Percentiles rank a stretch among this genome's conserved stretches.
Evolutionary conservation across 2,888 invertebrate species (phyloP).

Genomic region (Agrilus cyanescens): DNA sequence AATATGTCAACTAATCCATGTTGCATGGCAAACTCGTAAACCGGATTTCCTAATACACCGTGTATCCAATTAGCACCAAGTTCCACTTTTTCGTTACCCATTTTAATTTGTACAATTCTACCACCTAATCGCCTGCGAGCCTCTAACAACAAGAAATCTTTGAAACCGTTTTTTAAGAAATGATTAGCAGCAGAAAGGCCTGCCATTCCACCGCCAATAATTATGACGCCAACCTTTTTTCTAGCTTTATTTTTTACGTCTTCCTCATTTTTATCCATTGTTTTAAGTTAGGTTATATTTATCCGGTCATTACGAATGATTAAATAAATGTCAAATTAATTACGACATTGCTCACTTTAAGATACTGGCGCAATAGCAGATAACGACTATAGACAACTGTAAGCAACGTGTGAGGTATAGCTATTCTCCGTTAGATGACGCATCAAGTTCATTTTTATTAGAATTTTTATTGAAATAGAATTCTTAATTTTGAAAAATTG

Average conservation of each 20-base stretch:
- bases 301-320: too few species aligned
- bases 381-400: too few species aligned
- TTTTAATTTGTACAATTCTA: slow-evolving; percentile 62
- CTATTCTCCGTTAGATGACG: too few species aligned
- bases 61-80: slow-evolving; percentile 91
- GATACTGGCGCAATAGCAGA: too few species aligned
- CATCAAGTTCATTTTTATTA: too few species aligned
- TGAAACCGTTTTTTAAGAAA: slow-evolving; percentile 65
- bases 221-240: slow-evolving; percentile 53
- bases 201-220: slow-evolving; percentile 78
- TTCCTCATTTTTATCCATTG: slow-evolving; percentile 11
- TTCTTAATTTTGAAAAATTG: too few species aligned
- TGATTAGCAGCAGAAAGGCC: slow-evolving; percentile 77
- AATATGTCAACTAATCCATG: slow-evolving; percentile 76
- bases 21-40: slow-evolving; percentile 76
- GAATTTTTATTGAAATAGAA: too few species aligned
- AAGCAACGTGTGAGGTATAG: too few species aligned
- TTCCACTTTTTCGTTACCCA: slow-evolving; percentile 59
- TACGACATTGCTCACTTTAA: too few species aligned
- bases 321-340: too few species aligned
- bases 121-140: slow-evolving; percentile 73
- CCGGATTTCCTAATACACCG: slow-evolving; percentile 79
- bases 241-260: slow-evolving; percentile 7
- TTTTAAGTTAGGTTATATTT: neutral
- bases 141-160: slow-evolving; percentile 70